Conservation (phyloP, 2,113 vertebrate genomes). For the Craseonycteris thonglongyai region DNA sequence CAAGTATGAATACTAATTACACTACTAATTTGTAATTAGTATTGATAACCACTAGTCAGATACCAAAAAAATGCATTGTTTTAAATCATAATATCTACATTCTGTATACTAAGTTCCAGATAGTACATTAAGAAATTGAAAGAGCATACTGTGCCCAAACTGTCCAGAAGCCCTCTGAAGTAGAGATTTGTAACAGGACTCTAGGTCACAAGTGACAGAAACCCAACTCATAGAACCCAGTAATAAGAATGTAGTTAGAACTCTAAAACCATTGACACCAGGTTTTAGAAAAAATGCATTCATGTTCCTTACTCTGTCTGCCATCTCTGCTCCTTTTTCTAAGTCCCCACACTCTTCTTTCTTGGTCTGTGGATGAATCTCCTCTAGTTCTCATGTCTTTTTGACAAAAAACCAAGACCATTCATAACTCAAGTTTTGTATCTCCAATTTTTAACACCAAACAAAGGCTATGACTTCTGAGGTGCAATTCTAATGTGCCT, state of each 20-base stretch:
- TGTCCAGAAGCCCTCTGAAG: neutral
- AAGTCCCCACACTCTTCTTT: neutral
- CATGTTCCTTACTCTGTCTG: neutral
- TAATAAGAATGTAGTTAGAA: neutral
- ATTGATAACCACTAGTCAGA: neutral
- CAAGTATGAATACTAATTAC: neutral
- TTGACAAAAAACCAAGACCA: neutral
- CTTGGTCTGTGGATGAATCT: neutral
- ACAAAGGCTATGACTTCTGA: neutral
- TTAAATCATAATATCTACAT: neutral
- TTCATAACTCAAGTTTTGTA: neutral
- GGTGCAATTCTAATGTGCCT: neutral
- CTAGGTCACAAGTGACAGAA: neutral
- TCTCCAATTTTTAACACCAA: neutral
- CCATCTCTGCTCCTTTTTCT: neutral
- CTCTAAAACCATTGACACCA: neutral
- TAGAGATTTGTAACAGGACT: neutral
- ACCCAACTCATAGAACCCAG: neutral
- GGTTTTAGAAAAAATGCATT: neutral
- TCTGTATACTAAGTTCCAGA: neutral
- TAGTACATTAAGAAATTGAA: neutral
- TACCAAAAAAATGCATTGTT: neutral
- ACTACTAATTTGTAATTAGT: no score
- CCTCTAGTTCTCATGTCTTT: neutral
- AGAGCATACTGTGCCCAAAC: neutral